Evolutionary conservation across 1,140 invertebrate genomes (phyloP), one percentile per base, ranked within the genome.

Genomic region (Drosophila funebris): DNA sequence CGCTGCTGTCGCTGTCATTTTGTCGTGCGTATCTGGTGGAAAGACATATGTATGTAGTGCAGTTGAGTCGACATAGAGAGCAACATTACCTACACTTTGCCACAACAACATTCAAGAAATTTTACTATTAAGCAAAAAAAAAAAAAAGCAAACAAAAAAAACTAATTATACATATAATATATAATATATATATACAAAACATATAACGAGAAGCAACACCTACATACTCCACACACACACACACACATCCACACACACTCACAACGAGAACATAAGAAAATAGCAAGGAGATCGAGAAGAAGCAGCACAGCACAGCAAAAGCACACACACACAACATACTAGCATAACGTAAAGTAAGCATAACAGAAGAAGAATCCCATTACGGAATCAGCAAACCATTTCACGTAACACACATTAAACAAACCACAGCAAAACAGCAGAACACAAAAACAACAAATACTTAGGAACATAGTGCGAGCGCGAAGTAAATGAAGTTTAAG

Each of bases 91-190:
- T 87, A 87, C 83, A 87, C 83, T 87, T 87, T 87, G 81, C 83
- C 83, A 87, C 83, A 87, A 89, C 84, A 87, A 87, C 83, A 87
- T 87, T 87, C 83, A 87, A 87, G 83, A 87, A 87, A 87, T 89
- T 89, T 68, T 87, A 87, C 67, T 83, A 79, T 88, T 87, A 87
- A 87, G 83, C 83, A 78, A 48, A 46, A 46, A 43, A 43, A 18
- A 43, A 46, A 46, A 22, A 56, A 27, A 60, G 79, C 78, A 43
- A 43, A 43, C 8, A 16, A 46, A 46, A 46, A 71, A 14, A 60
- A 83, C 83, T 87, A 87, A 87, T 83, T 89, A 87, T 87, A 87
- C 84, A 88, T 87, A 87, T 88, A 88, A 88, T 88, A 87, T 85
- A 85, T 88, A 78, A 78, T 85, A 85, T 87, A 85, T 77, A 76